Evolutionary conservation across 2,113 vertebrate genomes (phyloP), one percentile per base, ranked within the genome.

Genomic region (human): DNA sequence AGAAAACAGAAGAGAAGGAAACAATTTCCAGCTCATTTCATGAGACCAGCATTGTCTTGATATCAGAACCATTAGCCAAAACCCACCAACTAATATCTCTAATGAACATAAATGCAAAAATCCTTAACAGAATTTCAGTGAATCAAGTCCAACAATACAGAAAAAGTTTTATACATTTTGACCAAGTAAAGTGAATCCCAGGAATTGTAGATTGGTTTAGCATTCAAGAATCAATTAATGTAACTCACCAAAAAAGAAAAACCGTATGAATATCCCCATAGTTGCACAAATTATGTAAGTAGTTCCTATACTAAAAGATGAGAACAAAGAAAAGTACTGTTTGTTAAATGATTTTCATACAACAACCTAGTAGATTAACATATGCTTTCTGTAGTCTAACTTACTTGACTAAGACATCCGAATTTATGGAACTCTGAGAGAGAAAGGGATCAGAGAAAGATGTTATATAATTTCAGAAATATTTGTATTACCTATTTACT

Each of bases 231-330:
- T 76, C 61, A 83, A 22, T 72, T 40, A 89, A 22, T 93, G 8
- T 70, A 78, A 85, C 9, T 59, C 57, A 89, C 40, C 25, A 87
- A 75, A 84, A 91, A 97, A 82, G 48, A 93, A 94, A 72, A 52
- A 66, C 23, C 14, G 30, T 61, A 7, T 61, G 45, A 75, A 7
- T 70, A 55, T 70, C 73, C 73, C 17, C 75, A 2, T 85, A 89
- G 32, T 50, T 90, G 3, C 45, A 94, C 57, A 64, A 84, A 50
- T 97, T 43, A 88, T 16, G 70, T 89, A 72, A 45, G 25, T 84
- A 73, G 70, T 72, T 66, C 45, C 17, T 90, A 1, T 78, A n/a
- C 23, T 75, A 59, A 83, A 57, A 89, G 79, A 25, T 32, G 55
- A 59, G 43, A 88, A 87, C 12, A 16, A 52, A 50, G 61, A 66